Evolutionary conservation across 2,113 vertebrate genomes (phyloP), one percentile per base, ranked within the genome.

Genomic region (Hippocampus mohnikei): DNA sequence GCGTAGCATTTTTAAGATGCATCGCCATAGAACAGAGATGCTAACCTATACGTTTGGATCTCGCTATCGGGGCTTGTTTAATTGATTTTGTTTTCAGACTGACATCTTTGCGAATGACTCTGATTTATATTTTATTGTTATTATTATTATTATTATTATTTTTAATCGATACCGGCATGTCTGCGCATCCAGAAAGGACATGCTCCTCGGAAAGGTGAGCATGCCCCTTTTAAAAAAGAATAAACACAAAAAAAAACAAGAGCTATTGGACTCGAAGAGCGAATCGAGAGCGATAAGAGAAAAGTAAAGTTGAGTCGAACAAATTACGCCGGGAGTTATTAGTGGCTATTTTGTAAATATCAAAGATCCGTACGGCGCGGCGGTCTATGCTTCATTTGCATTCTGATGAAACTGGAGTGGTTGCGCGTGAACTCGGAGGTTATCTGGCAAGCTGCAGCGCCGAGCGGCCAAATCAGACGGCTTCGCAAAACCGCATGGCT

Each of bases 281-380:
- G 2, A 52, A 50, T 50, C 42, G 8, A 0, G 4, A 20, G 44
- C 33, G 66, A 53, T 67, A 25, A 41, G 66, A 77, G 75, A 93
- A 76, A 93, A 93, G 93, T 92, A 92, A 95, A 96, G 92, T 96
- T 96, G 93, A 94, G 93, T 95, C 93, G 94, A 95, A 94, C 93
- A 95, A 95, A 96, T 96, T 95, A 94, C 92, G 92, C 94, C 95
- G 93, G 93, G 89, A 90, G 93, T 95, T 96, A 96, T 98, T 98
- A 97, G 94, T 91, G 94, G 92, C 94, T 94, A 95, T 96, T 98
- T 98, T 94, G 96, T 98, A 99, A 97, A 99, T 97, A 98, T 97
- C 94, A 96, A 95, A 96, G 94, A 93, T 91, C 93, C 94, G 93
- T 94, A 95, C 94, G 94, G 94, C 93, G 93, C 91, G 92, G 92